Base-by-base conservation (phyloP, 2,797 vertebrate genomes). In the Bradypodion ventrale region DNA sequence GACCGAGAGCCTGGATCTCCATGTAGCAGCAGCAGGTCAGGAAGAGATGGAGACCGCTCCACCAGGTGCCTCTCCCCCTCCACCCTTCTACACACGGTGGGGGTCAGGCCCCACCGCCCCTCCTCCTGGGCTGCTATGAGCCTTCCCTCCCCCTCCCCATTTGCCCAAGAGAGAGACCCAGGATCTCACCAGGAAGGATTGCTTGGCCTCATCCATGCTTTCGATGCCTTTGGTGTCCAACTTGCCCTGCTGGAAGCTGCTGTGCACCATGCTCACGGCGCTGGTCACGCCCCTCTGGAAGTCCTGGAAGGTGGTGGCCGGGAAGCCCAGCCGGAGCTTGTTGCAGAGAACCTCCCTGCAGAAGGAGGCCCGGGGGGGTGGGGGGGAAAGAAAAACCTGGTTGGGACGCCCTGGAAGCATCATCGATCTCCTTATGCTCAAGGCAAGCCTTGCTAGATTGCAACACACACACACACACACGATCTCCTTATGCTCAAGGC, bases 171-270 rank as follows among this genome's bases (percentile, higher is more conserved):
- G 4, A 76, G 49, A 66, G 5, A 12, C 7, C n/a, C 81, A n/a
- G 68, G 78, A 29, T 75, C 96, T 88, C 93, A 99, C 98, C 98
- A 99, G 95, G 87, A 99, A 99, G 16, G 98, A 98, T 72, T 96
- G 97, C 95, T 99, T 99, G 88, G 98, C 99, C 27, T 99, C 95
- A 0, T 99, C 98, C 0, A 97, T 96, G 90, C 98, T 99, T 93
- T 99, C 99, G 1, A 99, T 99, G 95, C 98, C 98, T 91, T 99
- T 96, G 1, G 98, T 97, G 93, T 99, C 98, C 0, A 99, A 99
- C 93, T 99, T 99, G 75, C 99, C 99, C 93, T 99, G 99, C 93
- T 99, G 99, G 40, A 99, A 94, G 93, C 98, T 99, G 97, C 97
- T 99, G 88, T 99, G 98, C 98, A 99, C 98, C 94, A 99, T 96